These are phyloP conservation scores for Eutrigla gurnardus DNA, from an alignment of 2,797 vertebrate genomes.

Conservation along the genomic window DNA sequence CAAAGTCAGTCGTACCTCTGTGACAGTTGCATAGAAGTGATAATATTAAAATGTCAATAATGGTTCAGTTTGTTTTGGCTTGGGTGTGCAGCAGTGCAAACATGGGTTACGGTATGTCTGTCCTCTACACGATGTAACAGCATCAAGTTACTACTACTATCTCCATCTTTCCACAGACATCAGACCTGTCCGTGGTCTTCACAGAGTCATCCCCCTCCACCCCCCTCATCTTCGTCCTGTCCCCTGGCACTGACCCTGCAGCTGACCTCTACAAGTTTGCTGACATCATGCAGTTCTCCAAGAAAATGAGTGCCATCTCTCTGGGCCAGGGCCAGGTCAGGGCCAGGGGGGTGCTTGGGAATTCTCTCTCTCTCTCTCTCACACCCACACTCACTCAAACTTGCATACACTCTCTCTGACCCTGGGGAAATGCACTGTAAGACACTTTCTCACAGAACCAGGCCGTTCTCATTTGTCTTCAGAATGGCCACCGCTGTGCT, in stretches of 20 bases:
- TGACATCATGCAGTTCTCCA: constrained; percentile 92
- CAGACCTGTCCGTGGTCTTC: constrained; percentile 88
- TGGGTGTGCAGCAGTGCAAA: constrained; percentile 17
- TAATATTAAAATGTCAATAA: background rate
- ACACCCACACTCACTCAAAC: background rate
- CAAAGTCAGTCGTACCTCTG: constrained; percentile 4
- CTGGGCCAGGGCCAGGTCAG: constrained; percentile 94
- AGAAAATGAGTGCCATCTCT: constrained; percentile 91
- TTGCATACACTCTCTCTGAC: constrained; percentile 23
- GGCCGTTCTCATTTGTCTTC: constrained; percentile 49
- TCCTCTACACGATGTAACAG: background rate
- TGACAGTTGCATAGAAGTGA: background rate
- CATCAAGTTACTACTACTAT: background rate
- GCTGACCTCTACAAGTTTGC: constrained; percentile 94
- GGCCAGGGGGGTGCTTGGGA: constrained; percentile 17
- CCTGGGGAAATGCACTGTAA: constrained; percentile 22
- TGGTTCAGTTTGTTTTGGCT: background rate
- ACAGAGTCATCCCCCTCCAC: constrained; percentile 86
- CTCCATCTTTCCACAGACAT: constrained; percentile 80
- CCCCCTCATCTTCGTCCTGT: constrained; percentile 91
- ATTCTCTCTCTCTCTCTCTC: constrained; percentile 15
- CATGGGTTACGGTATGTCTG: background rate
- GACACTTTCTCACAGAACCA: constrained; percentile 40
- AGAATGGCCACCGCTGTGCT: constrained; percentile 58
- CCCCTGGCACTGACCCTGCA: constrained; percentile 91